A percentile compares a stretch with the other conserved stretches of the same genome.
These are phyloP conservation scores for Amaurobius ferox DNA, from an alignment of 2,888 invertebrate genomes.

Conservation along the genomic window DNA sequence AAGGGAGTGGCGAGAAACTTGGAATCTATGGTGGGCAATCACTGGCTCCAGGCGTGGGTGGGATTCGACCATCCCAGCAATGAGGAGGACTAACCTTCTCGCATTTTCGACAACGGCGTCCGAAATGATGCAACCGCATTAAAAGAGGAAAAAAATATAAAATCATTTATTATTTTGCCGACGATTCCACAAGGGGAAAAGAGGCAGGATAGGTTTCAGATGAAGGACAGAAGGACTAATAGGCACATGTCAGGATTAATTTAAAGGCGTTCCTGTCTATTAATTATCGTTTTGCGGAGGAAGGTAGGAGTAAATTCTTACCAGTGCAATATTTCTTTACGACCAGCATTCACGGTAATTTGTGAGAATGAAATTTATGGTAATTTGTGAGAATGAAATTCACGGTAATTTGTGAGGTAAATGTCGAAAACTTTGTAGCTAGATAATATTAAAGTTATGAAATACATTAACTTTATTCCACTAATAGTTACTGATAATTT, in stretches of 20 bases:
- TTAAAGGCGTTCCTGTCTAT: slow-evolving; percentile 32
- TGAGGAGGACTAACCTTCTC: slow-evolving; percentile 33
- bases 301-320: too few relatives aligned
- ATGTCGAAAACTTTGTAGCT: too few relatives aligned
- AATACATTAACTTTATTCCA: too few relatives aligned
- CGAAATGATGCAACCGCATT: slow-evolving; percentile 39
- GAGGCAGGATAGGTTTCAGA: background rate
- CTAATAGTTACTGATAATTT: too few relatives aligned
- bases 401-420: too few relatives aligned
- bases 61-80: slow-evolving; percentile 40
- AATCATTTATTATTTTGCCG: slow-evolving; percentile 37
- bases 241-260: slow-evolving; percentile 54
- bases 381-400: too few relatives aligned
- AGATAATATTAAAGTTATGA: too few relatives aligned
- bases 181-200: slow-evolving; percentile 27
- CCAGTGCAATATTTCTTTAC: too few relatives aligned
- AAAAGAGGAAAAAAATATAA: background rate
- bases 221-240: slow-evolving; percentile 49
- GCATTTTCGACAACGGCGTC: slow-evolving; percentile 53
- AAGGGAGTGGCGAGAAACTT: slow-evolving; percentile 42
- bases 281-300: slow-evolving; percentile 26
- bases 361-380: too few relatives aligned
- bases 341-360: too few relatives aligned
- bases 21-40: slow-evolving; percentile 11
- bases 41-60: slow-evolving; percentile 62